These are phyloP conservation scores for Stenoptilia bipunctidactyla DNA, from an alignment of 2,888 invertebrate genomes.

Conservation along the genomic window DNA sequence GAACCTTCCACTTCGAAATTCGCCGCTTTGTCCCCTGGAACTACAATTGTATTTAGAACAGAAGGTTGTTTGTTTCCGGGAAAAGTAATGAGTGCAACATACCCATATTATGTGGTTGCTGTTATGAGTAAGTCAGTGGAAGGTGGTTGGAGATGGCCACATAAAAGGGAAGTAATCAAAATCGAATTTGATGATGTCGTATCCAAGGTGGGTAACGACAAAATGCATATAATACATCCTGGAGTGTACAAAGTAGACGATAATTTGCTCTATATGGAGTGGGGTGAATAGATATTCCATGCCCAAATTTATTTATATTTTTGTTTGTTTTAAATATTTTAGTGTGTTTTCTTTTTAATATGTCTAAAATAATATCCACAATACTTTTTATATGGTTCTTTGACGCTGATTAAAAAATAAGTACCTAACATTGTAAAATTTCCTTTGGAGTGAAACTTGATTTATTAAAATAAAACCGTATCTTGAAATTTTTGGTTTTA, in stretches of 20 bases:
- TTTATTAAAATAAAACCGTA: neutral
- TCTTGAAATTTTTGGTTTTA: neutral
- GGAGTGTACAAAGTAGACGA: too few species aligned
- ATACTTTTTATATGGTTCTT: neutral
- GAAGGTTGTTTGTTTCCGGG: constrained; percentile 10
- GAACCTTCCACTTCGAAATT: constrained; percentile 1
- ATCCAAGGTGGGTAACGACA: constrained; percentile 2
- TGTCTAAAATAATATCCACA: neutral
- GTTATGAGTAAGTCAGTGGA: constrained; percentile 1
- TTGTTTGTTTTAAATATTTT: constrained; percentile 1
- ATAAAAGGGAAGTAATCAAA: constrained; percentile 8
- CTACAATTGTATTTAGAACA: constrained; percentile 8
- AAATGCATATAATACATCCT: constrained; percentile 1
- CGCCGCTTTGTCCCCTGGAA: constrained; percentile 4
- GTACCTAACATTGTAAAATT: neutral
- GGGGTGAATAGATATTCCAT: neutral
- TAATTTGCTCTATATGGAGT: too few species aligned
- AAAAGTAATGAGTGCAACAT: constrained; percentile 5
- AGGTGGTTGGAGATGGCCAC: neutral
- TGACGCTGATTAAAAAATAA: neutral
- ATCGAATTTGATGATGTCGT: constrained; percentile 6
- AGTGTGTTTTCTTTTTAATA: too few species aligned
- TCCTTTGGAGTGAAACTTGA: neutral
- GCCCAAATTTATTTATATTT: neutral
- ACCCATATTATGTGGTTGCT: constrained; percentile 5